These are phyloP conservation scores for Nerophis lumbriciformis DNA, from an alignment of 2,113 vertebrate species.

Conservation along the genomic window DNA sequence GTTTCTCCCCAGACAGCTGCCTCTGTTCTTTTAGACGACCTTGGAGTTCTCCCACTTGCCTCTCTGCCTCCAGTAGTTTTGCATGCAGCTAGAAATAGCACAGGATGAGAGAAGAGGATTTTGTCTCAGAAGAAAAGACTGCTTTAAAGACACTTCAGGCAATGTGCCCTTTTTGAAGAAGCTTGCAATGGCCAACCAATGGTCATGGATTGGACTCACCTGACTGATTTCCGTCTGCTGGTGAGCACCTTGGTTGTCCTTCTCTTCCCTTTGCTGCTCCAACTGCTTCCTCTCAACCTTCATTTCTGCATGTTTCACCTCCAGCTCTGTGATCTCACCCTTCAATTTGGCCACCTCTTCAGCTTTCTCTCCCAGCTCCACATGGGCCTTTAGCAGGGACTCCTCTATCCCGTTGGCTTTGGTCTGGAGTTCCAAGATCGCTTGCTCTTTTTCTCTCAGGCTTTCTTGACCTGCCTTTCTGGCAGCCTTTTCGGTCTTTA, in stretches of 20 bases:
- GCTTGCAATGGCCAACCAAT: neutral
- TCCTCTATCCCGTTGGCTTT: constrained; percentile 75
- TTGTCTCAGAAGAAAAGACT: neutral
- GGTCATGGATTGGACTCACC: constrained; percentile 62
- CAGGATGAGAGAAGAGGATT: neutral
- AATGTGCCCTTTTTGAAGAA: neutral
- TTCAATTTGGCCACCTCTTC: constrained; percentile 79
- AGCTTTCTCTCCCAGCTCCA: constrained; percentile 76
- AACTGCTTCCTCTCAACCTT: constrained; percentile 91
- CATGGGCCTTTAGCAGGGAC: constrained; percentile 76
- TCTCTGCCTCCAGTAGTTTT: constrained; percentile 91
- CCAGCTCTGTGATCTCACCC: constrained; percentile 81
- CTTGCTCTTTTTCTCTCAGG: constrained; percentile 84
- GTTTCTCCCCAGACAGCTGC: constrained; percentile 92
- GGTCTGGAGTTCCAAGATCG: constrained; percentile 85
- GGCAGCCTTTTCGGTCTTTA: constrained; percentile 75
- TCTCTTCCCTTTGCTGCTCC: constrained; percentile 90
- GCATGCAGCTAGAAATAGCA: constrained; percentile 76
- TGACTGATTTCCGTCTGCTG: constrained; percentile 91
- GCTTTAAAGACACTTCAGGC: neutral
- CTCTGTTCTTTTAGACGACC: constrained; percentile 97
- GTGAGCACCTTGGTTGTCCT: constrained; percentile 83
- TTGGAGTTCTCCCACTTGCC: constrained; percentile 89
- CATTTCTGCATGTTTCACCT: constrained; percentile 84
- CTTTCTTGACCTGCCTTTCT: constrained; percentile 78